Evolutionary conservation across 1,140 invertebrate genomes (phyloP).

Genomic region (Neuroterus valhalla): DNA sequence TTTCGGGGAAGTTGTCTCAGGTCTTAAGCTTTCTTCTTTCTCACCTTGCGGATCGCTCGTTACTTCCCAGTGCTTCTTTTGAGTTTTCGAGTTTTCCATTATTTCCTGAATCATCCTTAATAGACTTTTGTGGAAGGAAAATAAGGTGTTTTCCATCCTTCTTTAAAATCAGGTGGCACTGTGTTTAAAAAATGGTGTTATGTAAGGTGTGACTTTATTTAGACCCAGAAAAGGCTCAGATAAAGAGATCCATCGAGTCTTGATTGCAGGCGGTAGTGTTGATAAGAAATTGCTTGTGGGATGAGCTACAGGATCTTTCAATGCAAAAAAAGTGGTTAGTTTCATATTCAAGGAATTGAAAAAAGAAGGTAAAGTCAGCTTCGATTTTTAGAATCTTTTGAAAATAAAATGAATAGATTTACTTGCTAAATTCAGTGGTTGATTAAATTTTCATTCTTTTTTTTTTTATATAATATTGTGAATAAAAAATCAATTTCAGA

Average conservation of each 20-base stretch:
- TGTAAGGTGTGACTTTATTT: conserved; percentile 24
- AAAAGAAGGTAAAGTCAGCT: conserved; percentile 1
- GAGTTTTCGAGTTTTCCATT: conserved; percentile 8
- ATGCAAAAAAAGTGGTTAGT: background rate
- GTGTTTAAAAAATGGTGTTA: conserved; percentile 16
- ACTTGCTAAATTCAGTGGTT: no score
- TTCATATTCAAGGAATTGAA: background rate
- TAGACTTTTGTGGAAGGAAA: no score
- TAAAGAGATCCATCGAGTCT: conserved; percentile 10
- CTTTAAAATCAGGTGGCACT: background rate
- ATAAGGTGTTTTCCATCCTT: background rate
- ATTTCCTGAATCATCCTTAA: conserved; percentile 31
- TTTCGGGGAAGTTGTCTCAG: conserved; percentile 42
- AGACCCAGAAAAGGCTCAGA: background rate
- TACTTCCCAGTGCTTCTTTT: background rate
- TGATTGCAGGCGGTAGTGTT: conserved; percentile 22
- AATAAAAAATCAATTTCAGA: no score
- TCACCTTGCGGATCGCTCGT: background rate
- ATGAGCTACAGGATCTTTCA: conserved; percentile 14
- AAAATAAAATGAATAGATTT: no score
- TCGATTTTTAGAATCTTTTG: no score
- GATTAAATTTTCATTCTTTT: no score
- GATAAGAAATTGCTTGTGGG: conserved; percentile 19
- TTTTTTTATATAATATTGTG: no score
- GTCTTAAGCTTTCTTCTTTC: conserved; percentile 18